phyloP scores from a whole-genome alignment of 2,888 invertebrate species.

The Watsonalla binaria region DNA sequence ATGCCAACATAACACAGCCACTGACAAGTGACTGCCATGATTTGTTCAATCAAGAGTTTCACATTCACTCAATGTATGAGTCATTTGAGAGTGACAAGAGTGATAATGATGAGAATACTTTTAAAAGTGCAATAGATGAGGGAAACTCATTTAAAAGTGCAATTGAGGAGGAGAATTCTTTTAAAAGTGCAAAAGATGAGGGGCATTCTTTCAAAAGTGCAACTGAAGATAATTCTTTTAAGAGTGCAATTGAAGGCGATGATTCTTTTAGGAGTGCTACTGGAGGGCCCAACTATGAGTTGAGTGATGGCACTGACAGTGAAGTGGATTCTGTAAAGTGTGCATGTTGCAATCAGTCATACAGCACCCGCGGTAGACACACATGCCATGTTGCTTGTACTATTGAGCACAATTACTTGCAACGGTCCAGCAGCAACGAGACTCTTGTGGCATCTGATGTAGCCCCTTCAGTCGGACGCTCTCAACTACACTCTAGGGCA shows the following conservation, averaged over 20 bases:
- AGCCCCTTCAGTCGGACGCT: constrained; percentile 23
- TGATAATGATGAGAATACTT: constrained; percentile 59
- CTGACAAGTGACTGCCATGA: constrained; percentile 51
- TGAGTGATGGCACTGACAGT: constrained; percentile 71
- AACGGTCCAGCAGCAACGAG: constrained; percentile 63
- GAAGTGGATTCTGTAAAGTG: constrained; percentile 71
- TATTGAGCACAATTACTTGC: constrained; percentile 59
- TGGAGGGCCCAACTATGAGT: constrained; percentile 35
- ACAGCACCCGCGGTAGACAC: constrained; percentile 57
- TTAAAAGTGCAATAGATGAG: constrained; percentile 39
- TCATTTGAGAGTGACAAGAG: constrained; percentile 61
- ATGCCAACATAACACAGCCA: constrained; percentile 49
- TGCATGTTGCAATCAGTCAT: constrained; percentile 63
- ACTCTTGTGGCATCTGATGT: constrained; percentile 63
- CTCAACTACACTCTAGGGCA: constrained; percentile 20
- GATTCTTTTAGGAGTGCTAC: constrained; percentile 3
- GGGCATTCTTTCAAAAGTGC: constrained; percentile 18
- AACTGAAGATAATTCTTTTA: constrained; percentile 51
- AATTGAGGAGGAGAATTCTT: constrained; percentile 50
- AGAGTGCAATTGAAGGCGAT: constrained; percentile 32
- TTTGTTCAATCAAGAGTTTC: constrained; percentile 60
- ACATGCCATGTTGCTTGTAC: constrained; percentile 64
- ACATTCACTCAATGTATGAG: constrained; percentile 53
- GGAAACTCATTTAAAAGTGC: constrained; percentile 47
- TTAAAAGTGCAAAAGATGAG: constrained; percentile 38